Conservation (phyloP, 2,888 invertebrate species). For the Nemoura dubitans region DNA sequence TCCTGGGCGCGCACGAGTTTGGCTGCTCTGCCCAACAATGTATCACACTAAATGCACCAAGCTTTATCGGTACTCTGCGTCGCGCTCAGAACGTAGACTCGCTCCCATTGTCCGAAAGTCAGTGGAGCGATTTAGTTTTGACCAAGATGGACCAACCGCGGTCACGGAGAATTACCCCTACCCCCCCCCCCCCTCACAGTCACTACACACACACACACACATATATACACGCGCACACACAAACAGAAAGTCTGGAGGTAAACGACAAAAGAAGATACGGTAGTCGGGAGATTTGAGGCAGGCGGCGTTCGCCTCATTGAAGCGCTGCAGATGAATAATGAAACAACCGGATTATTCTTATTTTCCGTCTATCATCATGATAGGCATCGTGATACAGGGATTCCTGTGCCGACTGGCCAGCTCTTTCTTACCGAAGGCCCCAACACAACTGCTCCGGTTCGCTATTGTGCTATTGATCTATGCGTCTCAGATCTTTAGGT, state of each 20-base stretch:
- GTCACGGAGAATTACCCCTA: not conserved
- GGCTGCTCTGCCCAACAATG: not conserved
- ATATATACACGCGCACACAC: not conserved
- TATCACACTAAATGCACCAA: not conserved
- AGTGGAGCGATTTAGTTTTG: conserved; percentile 12
- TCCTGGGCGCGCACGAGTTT: not conserved
- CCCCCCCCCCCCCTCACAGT: not conserved
- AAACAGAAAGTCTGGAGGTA: not conserved
- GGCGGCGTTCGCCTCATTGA: not conserved
- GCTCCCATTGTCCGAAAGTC: not conserved
- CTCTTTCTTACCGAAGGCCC: not conserved
- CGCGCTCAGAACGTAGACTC: not conserved
- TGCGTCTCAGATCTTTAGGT: not conserved
- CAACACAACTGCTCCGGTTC: not conserved
- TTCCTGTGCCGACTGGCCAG: not conserved
- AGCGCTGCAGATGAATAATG: not conserved
- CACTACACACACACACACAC: not conserved
- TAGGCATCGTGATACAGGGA: not conserved
- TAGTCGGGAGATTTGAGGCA: not conserved
- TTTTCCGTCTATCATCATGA: conserved; percentile 12
- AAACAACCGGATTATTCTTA: not conserved
- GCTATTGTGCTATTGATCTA: not conserved
- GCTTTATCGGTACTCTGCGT: not conserved
- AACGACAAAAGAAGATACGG: conserved; percentile 9
- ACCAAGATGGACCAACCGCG: conserved; percentile 7